These are phyloP conservation scores for Abrostola tripartita DNA, from an alignment of 2,888 invertebrate genomes.

Conservation along the genomic window DNA sequence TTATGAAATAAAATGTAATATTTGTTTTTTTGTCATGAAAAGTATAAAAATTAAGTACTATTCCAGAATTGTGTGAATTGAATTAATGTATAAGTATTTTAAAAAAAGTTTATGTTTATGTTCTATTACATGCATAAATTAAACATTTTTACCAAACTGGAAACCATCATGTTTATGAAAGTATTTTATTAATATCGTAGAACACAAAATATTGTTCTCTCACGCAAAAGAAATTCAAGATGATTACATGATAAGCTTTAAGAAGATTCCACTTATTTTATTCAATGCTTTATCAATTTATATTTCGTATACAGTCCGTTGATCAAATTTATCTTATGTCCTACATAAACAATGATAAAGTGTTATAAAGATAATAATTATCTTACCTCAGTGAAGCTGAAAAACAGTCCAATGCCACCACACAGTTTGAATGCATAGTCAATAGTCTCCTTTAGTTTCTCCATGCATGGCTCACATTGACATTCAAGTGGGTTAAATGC, in stretches of 20 bases:
- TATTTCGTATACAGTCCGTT: conserved; percentile 11
- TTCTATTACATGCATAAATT: conserved; percentile 26
- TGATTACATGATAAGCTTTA: background rate
- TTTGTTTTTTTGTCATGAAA: conserved; percentile 1
- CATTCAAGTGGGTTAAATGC: conserved; percentile 78
- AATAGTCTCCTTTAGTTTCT: conserved; percentile 92
- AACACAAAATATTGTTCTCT: too few species aligned
- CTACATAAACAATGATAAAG: conserved; percentile 21
- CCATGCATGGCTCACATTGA: conserved; percentile 92
- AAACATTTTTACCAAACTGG: conserved; percentile 1
- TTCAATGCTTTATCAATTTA: too few species aligned
- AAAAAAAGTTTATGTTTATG: background rate
- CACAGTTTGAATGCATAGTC: conserved; percentile 96
- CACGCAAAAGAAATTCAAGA: background rate
- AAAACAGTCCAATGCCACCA: conserved; percentile 98
- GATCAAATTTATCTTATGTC: conserved; percentile 23
- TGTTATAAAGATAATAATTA: conserved; percentile 5
- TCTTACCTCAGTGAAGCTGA: conserved; percentile 98
- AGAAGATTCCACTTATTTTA: background rate
- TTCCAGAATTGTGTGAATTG: background rate
- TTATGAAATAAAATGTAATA: conserved; percentile 15
- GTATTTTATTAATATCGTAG: background rate
- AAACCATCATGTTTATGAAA: too few species aligned
- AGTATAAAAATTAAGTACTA: background rate
- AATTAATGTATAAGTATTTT: background rate